Evolutionary conservation across 2,888 invertebrate genomes (phyloP).

Genomic region (Corbicula japonica): DNA sequence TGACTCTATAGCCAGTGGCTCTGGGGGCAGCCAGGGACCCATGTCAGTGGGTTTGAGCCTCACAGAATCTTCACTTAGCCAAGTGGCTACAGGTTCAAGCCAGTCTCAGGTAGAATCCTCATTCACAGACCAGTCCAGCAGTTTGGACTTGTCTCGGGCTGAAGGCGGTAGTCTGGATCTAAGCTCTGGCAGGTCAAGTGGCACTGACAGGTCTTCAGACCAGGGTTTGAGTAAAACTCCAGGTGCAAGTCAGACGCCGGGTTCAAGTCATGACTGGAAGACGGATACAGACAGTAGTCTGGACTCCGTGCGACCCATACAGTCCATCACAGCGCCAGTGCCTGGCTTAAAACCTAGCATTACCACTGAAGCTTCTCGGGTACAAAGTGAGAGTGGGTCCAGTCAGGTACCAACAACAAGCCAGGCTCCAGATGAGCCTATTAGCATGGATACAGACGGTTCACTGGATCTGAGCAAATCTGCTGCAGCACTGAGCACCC

Average conservation of each 20-base stretch:
- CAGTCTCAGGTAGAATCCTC: slow-evolving; percentile 36
- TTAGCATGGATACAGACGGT: slow-evolving; percentile 54
- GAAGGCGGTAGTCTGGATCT: slow-evolving; percentile 47
- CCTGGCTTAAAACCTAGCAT: no score
- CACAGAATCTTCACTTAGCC: slow-evolving; percentile 17
- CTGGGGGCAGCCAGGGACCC: slow-evolving; percentile 55
- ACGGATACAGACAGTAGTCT: no score
- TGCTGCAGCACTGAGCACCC: slow-evolving; percentile 49
- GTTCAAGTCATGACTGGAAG: slow-evolving; percentile 23
- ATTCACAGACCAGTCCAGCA: slow-evolving; percentile 4
- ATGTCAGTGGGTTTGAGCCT: slow-evolving; percentile 63
- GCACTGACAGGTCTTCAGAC: background rate
- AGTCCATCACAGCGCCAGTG: no score
- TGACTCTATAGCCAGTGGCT: slow-evolving; percentile 44
- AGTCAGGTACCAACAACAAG: background rate
- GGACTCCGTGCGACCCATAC: no score
- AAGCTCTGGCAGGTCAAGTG: slow-evolving; percentile 49
- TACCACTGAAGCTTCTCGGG: no score
- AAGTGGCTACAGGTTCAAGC: slow-evolving; percentile 20
- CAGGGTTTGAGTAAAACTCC: background rate
- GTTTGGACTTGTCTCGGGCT: slow-evolving; percentile 47
- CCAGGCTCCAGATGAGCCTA: background rate
- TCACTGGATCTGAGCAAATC: slow-evolving; percentile 65
- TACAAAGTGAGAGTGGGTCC: no score
- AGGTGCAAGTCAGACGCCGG: slow-evolving; percentile 1